Evolutionary conservation across 2,113 vertebrate species (phyloP).

Genomic region (Scophthalmus maximus): DNA sequence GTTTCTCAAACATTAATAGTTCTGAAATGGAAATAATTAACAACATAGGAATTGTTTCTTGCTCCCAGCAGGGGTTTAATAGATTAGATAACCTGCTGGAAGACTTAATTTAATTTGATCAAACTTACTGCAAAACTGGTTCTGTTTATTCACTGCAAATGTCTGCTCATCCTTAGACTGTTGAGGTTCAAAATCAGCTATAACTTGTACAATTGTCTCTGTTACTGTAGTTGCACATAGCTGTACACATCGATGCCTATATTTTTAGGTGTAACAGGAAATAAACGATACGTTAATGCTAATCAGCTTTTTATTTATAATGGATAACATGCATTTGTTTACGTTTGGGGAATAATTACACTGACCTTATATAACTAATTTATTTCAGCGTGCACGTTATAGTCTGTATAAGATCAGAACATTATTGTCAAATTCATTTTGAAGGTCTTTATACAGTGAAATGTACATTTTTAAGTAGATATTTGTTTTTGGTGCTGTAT

Average conservation of each 20-base stretch:
- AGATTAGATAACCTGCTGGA: background rate
- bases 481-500: background rate
- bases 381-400: constrained; percentile 1
- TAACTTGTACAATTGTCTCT: background rate
- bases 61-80: background rate
- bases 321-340: constrained; percentile 3
- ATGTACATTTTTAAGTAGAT: background rate
- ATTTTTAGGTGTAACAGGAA: background rate
- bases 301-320: background rate
- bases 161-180: background rate
- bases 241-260: background rate
- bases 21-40: background rate
- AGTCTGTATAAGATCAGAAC: background rate
- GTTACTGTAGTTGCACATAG: background rate
- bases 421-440: background rate
- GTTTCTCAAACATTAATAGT: background rate
- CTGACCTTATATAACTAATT: background rate
- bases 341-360: background rate
- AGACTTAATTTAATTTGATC: background rate
- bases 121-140: background rate
- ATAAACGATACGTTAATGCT: background rate
- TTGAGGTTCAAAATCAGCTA: background rate
- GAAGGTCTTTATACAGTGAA: background rate
- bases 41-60: background rate
- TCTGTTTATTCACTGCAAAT: background rate